These are phyloP conservation scores for Pluvianellus socialis DNA, from an alignment of 2,113 vertebrate species.

Conservation along the genomic window DNA sequence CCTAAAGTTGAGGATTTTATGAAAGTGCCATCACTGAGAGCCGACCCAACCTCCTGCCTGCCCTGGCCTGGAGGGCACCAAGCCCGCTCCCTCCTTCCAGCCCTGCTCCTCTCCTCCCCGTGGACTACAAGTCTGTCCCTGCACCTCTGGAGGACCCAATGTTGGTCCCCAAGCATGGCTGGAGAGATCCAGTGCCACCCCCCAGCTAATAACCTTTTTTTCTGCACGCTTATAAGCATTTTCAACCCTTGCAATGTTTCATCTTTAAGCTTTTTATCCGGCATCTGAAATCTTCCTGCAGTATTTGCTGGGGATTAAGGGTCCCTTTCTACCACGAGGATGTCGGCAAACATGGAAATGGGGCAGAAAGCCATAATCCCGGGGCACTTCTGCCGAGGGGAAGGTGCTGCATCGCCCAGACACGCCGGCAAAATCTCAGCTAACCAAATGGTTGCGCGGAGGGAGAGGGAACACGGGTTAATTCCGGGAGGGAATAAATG, in stretches of 20 bases:
- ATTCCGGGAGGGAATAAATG: not conserved
- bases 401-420: not conserved
- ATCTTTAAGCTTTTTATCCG: conserved; percentile 52
- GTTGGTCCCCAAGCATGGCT: rapidly evolving
- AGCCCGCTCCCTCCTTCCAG: not conserved
- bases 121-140: not conserved
- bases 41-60: rapidly evolving
- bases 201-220: not conserved
- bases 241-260: not conserved
- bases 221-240: not conserved
- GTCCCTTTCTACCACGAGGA: not conserved
- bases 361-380: not conserved
- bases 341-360: not conserved
- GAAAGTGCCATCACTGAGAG: rapidly evolving
- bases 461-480: not conserved
- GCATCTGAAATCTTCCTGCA: conserved; percentile 29
- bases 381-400: not conserved
- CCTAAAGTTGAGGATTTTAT: not conserved
- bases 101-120: not conserved
- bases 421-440: rapidly evolving
- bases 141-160: rapidly evolving
- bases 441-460: rapidly evolving
- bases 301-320: conserved; percentile 39
- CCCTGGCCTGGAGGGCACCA: not conserved
- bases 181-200: rapidly evolving